Evolutionary conservation across 2,888 invertebrate genomes (phyloP).

Genomic region (Helleia helle): DNA sequence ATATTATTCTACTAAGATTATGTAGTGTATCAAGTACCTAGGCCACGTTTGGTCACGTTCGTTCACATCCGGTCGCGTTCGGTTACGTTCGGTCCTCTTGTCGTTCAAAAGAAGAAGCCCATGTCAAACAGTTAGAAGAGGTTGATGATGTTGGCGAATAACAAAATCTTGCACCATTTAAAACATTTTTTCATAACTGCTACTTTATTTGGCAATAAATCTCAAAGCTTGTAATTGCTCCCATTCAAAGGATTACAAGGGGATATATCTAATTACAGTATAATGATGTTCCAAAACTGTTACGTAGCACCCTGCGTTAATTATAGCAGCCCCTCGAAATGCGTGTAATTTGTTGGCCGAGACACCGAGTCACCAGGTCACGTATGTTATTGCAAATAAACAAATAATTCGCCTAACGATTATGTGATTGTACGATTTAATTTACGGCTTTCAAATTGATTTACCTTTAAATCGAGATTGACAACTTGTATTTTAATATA

Average conservation of each 20-base stretch:
- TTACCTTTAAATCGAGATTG: no score
- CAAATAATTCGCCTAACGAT: slow-evolving; percentile 46
- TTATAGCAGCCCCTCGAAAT: slow-evolving; percentile 47
- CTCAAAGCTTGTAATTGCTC: neutral
- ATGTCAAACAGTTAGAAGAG: no score
- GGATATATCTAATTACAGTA: neutral
- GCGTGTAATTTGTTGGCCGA: slow-evolving; percentile 30
- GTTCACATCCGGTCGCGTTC: no score
- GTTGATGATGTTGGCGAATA: no score
- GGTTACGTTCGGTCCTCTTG: no score
- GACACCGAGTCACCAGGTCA: slow-evolving; percentile 39
- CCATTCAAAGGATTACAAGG: neutral
- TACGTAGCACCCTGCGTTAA: slow-evolving; percentile 37
- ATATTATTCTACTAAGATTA: no score
- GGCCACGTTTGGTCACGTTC: no score
- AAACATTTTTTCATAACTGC: no score
- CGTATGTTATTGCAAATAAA: slow-evolving; percentile 51
- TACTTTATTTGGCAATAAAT: neutral
- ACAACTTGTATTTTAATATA: no score
- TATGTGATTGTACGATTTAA: neutral
- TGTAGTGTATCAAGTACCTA: no score
- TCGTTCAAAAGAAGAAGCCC: no score
- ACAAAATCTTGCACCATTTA: no score
- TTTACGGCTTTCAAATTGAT: neutral
- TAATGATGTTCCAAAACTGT: slow-evolving; percentile 14